Evolutionary conservation across 2,113 vertebrate genomes (phyloP), one percentile per base, ranked within the genome.

Genomic region (Hemicordylus capensis): DNA sequence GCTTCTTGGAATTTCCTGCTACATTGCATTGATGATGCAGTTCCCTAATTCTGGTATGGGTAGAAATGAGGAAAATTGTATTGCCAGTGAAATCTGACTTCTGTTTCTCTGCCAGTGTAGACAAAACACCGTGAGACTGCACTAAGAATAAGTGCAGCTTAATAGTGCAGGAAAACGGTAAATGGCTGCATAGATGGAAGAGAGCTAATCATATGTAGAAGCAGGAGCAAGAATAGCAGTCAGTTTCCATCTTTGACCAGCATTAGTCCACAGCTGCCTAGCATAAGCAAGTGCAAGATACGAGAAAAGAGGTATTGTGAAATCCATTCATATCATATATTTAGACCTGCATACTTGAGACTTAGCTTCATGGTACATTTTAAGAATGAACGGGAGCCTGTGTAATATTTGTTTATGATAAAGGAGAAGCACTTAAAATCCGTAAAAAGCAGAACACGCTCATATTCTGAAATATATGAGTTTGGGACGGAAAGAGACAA

Each of bases 1-100:
- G 87, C 78, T 86, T 89, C 90, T 69, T 88, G 77, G 64, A 88
- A 64, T 81, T 90, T 88, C 87, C 46, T 81, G 80, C 44, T 46
- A 10, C 54, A 66, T 24, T 39, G 0, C 81, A 82, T 63, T 12
- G 22, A 85, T 76, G 83, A 67, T 73, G 20, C 0, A 0, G 56
- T 74, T 46, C 64, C 76, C 46, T 76, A 63, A 85, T 82, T 82
- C 79, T 76, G n/a, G n/a, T n/a, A n/a, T n/a, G 66, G n/a, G 76
- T 89, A 75, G 20, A 75, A 88, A 87, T 86, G 1, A 34, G 19
- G 66, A 46, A 46, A 81, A 1, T 1, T 81, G 44, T 85, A 74
- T 0, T 73, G 26, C 22, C 28, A 83, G 63, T 7, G 1, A 17
- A 74, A 64, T 69, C 76, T 64, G 74, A 83, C 91, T 86, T 79